Conservation (phyloP, 2,888 invertebrate species). For the Mongoloraphidia duomilia region DNA sequence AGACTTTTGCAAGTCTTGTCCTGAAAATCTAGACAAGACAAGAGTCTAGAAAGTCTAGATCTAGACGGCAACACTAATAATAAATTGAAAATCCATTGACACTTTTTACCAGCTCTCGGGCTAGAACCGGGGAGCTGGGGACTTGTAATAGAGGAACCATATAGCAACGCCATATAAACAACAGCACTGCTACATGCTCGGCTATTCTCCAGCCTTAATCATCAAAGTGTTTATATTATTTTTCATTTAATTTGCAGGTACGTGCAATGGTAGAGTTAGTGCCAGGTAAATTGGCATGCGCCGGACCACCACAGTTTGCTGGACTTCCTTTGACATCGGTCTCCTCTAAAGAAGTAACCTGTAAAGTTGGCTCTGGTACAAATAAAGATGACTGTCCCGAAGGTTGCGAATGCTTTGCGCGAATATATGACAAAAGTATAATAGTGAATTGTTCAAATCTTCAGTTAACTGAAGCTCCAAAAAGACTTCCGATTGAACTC, state of each 20-base stretch:
- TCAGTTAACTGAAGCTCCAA: conserved; percentile 32
- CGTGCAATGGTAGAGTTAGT: conserved; percentile 14
- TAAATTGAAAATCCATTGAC: too few species aligned
- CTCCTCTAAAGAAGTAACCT: conserved; percentile 31
- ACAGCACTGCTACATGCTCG: too few species aligned
- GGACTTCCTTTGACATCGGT: conserved; percentile 24
- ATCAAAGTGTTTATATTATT: too few species aligned
- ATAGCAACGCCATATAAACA: too few species aligned
- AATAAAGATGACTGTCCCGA: conserved; percentile 30
- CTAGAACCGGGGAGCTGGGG: too few species aligned
- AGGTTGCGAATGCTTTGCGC: conserved; percentile 35
- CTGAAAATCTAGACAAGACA: too few species aligned
- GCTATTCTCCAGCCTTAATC: too few species aligned
- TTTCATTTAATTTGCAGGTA: conserved; percentile 3
- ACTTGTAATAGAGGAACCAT: too few species aligned
- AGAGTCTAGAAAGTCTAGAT: too few species aligned
- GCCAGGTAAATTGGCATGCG: conserved; percentile 30
- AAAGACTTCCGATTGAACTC: conserved; percentile 5
- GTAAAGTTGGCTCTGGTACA: conserved; percentile 26
- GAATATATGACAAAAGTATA: conserved; percentile 31
- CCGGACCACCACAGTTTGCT: conserved; percentile 21
- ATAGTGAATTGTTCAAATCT: conserved; percentile 38
- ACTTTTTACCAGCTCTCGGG: too few species aligned
- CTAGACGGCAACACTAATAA: too few species aligned
- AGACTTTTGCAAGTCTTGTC: too few species aligned